Conservation (phyloP, 1,140 invertebrate genomes). For the Pogonognathellus flavescens region DNA sequence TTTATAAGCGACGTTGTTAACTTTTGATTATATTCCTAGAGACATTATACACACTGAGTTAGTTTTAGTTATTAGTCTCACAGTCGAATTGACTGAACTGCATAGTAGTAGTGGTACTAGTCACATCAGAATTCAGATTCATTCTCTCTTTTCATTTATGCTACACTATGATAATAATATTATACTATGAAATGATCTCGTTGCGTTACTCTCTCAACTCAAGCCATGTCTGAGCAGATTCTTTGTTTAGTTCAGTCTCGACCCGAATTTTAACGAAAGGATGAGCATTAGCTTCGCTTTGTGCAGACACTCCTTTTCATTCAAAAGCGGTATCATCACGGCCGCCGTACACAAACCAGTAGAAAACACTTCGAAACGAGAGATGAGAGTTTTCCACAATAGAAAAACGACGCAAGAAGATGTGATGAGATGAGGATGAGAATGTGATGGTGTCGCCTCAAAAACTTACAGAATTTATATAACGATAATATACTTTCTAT, state of each 20-base stretch:
- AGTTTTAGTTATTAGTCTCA: slow-evolving; percentile 45
- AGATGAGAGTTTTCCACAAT: background rate
- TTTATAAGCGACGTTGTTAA: background rate
- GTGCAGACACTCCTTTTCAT: background rate
- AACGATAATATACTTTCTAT: too few species aligned
- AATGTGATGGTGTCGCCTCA: background rate
- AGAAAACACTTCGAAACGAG: background rate
- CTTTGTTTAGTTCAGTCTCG: slow-evolving; percentile 7
- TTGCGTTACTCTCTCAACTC: background rate
- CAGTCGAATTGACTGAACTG: slow-evolving; percentile 21
- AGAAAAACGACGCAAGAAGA: background rate
- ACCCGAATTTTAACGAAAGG: slow-evolving; percentile 15
- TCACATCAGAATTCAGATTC: slow-evolving; percentile 40
- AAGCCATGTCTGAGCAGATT: background rate
- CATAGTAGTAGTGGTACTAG: background rate
- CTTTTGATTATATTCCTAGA: slow-evolving; percentile 30
- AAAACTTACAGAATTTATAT: background rate
- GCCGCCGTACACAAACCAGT: background rate
- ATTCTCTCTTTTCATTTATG: slow-evolving; percentile 34
- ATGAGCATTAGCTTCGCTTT: background rate
- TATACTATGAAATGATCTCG: slow-evolving; percentile 1
- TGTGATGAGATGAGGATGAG: background rate
- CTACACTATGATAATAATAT: slow-evolving; percentile 1
- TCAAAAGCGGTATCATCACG: background rate
- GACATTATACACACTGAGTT: slow-evolving; percentile 23